Conservation (phyloP, 2,113 vertebrate species). For the Zosterops lateralis region DNA sequence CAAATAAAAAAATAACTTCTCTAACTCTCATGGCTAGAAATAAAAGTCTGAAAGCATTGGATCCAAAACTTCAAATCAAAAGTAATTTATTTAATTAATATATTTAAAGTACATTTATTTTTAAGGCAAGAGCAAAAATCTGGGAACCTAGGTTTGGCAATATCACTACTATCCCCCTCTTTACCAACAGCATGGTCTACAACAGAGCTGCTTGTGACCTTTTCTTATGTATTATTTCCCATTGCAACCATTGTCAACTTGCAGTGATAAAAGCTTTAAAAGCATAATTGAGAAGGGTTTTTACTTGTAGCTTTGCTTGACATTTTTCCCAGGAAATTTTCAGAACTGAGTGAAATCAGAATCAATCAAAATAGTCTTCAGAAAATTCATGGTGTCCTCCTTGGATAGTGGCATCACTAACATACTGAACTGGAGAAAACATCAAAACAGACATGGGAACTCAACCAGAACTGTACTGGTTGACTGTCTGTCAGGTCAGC, state of each 20-base stretch:
- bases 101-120: neutral
- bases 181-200: neutral
- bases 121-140: neutral
- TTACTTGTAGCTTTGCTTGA: neutral
- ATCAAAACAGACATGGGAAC: neutral
- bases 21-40: neutral
- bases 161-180: neutral
- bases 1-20: neutral
- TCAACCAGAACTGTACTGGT: neutral
- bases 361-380: neutral
- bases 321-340: neutral
- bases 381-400: neutral
- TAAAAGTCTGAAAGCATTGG: neutral
- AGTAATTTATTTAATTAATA: neutral
- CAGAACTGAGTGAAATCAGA: neutral
- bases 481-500: neutral
- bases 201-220: neutral
- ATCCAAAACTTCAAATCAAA: neutral
- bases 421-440: neutral
- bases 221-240: neutral
- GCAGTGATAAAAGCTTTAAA: neutral
- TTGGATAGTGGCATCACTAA: neutral
- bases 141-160: neutral
- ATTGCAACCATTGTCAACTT: neutral
- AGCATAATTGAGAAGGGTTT: neutral